These are phyloP conservation scores for Bergia sp. DNA, from an alignment of 92 coral and sea anemone species.

Conservation along the genomic window DNA sequence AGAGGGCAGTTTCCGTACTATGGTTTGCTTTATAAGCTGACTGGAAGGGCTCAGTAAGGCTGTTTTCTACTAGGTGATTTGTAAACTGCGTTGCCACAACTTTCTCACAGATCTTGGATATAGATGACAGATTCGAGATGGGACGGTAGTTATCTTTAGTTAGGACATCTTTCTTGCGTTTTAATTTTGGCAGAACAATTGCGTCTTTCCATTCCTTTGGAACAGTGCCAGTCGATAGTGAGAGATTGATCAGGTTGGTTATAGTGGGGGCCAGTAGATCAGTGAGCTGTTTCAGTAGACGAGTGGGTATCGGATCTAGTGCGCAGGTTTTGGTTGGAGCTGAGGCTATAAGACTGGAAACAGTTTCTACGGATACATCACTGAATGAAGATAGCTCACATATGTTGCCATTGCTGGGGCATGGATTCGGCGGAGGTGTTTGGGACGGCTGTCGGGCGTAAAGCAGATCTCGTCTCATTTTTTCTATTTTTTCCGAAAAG, in stretches of 20 bases:
- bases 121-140: neutral
- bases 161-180: neutral
- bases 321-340: too few species aligned
- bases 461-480: too few species aligned
- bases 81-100: too few species aligned
- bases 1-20: neutral
- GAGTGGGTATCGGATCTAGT: too few species aligned
- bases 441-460: too few species aligned
- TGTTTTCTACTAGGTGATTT: too few species aligned
- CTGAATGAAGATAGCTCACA: neutral
- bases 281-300: too few species aligned
- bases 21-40: too few species aligned
- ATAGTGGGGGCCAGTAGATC: neutral
- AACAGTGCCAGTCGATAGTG: neutral
- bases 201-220: neutral
- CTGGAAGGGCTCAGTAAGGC: too few species aligned
- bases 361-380: neutral
- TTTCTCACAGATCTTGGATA: neutral
- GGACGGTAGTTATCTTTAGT: conserved; percentile 15
- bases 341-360: neutral
- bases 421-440: neutral
- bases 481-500: too few species aligned
- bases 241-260: conserved; percentile 5
- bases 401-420: neutral
- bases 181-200: too few species aligned